Evolutionary conservation across 2,797 vertebrate species (phyloP).

Genomic region (Sandelia bainsii): DNA sequence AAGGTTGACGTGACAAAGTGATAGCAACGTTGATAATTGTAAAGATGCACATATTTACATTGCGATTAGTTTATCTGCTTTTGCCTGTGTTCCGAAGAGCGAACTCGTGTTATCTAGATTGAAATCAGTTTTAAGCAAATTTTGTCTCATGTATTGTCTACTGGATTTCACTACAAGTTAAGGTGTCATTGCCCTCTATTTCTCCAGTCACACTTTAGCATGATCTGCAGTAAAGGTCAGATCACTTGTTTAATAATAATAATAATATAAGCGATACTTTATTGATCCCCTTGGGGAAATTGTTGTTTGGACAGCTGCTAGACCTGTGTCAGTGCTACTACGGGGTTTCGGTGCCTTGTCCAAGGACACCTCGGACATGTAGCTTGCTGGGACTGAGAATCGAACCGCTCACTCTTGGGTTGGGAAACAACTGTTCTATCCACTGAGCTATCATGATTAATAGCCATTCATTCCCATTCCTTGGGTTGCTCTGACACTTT

Average conservation of each 20-base stretch:
- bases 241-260: too few relatives aligned
- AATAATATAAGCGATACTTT: too few relatives aligned
- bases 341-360: too few relatives aligned
- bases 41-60: slow-evolving; percentile 10
- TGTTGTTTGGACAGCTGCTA: too few relatives aligned
- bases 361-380: too few relatives aligned
- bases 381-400: too few relatives aligned
- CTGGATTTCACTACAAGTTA: background rate
- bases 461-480: slow-evolving; percentile 40
- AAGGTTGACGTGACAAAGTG: background rate
- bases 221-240: slow-evolving; percentile 23
- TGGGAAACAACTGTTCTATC: too few relatives aligned
- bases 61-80: background rate
- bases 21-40: background rate
- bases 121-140: background rate
- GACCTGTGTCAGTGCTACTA: too few relatives aligned
- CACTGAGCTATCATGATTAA: too few relatives aligned
- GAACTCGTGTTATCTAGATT: background rate
- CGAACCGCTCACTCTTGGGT: too few relatives aligned
- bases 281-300: too few relatives aligned
- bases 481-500: slow-evolving; percentile 36
- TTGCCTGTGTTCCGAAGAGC: slow-evolving; percentile 1
- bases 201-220: background rate
- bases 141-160: background rate
- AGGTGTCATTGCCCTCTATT: background rate